Evolutionary conservation across 2,113 vertebrate species (phyloP), one percentile per base, ranked within the genome.

Genomic region (Hippocampus zosterae): DNA sequence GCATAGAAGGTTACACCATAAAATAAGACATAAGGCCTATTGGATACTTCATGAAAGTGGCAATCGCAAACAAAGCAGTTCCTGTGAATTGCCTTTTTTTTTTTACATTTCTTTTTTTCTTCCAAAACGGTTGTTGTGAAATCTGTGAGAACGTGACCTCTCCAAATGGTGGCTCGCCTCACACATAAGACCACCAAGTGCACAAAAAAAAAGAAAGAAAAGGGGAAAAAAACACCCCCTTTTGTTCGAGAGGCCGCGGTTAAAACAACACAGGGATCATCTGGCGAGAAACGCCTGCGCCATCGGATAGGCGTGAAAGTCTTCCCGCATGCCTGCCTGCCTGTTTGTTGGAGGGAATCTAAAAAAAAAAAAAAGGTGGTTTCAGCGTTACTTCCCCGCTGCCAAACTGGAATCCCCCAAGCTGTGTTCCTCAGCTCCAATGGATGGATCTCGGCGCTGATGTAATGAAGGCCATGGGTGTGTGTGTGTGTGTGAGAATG

Each of bases 381-480:
- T 68, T 65, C 52, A 19, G 74, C 59, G 70, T 75, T 77, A 65
- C 71, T 72, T 67, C 53, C 76, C 68, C 21, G 56, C 40, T 81
- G 75, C 71, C 70, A 80, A 74, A 68, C 44, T 84, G 83, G 85
- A 90, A 85, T 86, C 83, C 84, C 85, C 83, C 75, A 63, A 80
- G 73, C 74, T 70, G 62, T 52, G 69, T 56, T 37, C 23, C 21
- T 63, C 21, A 56, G 72, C 74, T 90, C 87, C 84, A 87, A 85
- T 46, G 8, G 60, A 87, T 70, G 75, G 84, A 59, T 65, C 65
- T 85, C 74, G 61, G 68, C 23, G 53, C 67, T 85, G 85, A 85
- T 82, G 86, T 86, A 79, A 84, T 80, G 64, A 77, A 81, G 83
- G 69, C 60, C 64, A 83, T 81, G 83, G 77, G 75, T 82, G 71